Base-by-base conservation (phyloP, 30 jellyfish, hydroid and myxozoan species). In the Hydractinia symbiolongicarpus region DNA sequence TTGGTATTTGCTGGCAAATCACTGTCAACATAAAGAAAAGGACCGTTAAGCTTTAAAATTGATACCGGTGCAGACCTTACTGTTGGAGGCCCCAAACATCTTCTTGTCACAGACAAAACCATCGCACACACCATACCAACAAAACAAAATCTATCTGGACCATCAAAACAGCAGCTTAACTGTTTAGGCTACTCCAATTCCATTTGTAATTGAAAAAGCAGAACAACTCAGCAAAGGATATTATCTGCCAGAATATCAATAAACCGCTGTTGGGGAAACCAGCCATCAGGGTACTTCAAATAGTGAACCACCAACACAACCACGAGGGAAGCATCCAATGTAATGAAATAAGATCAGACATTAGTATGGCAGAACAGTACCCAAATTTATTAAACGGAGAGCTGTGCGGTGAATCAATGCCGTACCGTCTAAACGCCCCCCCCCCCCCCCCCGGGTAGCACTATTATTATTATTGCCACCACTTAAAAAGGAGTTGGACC, bases 21-120 rank as follows among this genome's bases (percentile, higher is more conserved):
- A 13, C 19, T 4, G 53, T 64, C n/a, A 64, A 64, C 9, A 64
- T 51, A 4, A 64, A 7, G 5, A 64, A 64, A 13, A 5, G 9
- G 7, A 75, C 83, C 50, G 4, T 1, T 16, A 40, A 57, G 1
- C 53, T 17, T 78, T 58, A 78, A 78, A 17, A 50, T 78, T 5
- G 86, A 78, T 62, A 78, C 81, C 20, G 83, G 86, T 16, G 86
- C 86, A 78, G 86, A 78, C 4, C 84, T 78, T 58, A 53, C 86
- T 0, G 30, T 78, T 4, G 54, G 5, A 4, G 81, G 60, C 57
- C 56, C 20, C 1, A 55, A 78, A 30, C 86, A 56, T 20, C 66
- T 78, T 1, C n/a, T 4, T 1, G 4, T 49, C 30, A 55, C 54
- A 7, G 61, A 55, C 7, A 11, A 55, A 50, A 49, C 81, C 30